phyloP scores from a whole-genome alignment of 2,797 vertebrate species.

The Lagocephalus sceleratus region DNA sequence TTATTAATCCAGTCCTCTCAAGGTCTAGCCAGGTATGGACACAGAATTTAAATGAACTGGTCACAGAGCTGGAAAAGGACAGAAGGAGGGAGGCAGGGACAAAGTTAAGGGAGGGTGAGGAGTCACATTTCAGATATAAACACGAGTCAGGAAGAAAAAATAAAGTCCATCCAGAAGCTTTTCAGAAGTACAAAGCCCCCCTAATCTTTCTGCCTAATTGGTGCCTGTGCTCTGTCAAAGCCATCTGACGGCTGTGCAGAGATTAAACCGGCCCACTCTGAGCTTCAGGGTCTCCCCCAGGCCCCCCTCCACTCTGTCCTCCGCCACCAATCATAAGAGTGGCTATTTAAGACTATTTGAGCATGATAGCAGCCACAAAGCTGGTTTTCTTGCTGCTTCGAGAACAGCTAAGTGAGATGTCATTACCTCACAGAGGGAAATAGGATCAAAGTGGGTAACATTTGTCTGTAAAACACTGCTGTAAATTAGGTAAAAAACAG shows the following conservation, averaged over 20 bases:
- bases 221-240: constrained; percentile 64
- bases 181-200: constrained; percentile 61
- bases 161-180: constrained; percentile 49
- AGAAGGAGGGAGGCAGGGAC: constrained; percentile 14
- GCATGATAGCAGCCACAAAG: no score
- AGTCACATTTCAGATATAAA: constrained; percentile 47
- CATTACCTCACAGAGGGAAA: no score
- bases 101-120: constrained; percentile 39
- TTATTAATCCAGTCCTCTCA: constrained; percentile 60
- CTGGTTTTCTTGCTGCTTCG: no score
- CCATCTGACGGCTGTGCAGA: constrained; percentile 62
- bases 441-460: no score
- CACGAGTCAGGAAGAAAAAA: constrained; percentile 38
- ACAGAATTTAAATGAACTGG: constrained; percentile 31
- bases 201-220: constrained; percentile 70
- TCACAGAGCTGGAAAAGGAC: constrained; percentile 14
- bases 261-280: constrained; percentile 53
- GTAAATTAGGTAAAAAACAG: no score
- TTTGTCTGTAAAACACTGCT: no score
- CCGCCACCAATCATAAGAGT: no score
- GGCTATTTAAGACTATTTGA: constrained; percentile 9
- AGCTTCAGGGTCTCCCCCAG: constrained; percentile 23
- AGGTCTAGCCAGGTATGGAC: constrained; percentile 71
- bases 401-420: no score
- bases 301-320: constrained; percentile 26